Base-by-base conservation (phyloP, 2,888 invertebrate genomes). In the Hypomecis punctinalis region DNA sequence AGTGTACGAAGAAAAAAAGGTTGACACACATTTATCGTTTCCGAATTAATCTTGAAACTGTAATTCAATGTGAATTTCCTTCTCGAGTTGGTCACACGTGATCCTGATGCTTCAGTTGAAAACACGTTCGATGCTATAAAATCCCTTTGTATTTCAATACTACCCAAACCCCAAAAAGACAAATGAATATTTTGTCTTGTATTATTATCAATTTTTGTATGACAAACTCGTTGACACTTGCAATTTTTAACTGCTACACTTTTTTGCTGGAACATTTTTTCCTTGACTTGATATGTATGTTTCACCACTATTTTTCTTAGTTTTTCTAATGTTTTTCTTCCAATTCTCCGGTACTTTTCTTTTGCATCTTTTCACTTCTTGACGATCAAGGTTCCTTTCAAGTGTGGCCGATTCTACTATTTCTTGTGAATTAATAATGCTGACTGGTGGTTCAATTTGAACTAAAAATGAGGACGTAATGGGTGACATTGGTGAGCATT, bases 61-160 rank as follows among this genome's bases (percentile, higher is more conserved):
- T 63, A 67, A 58, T 48, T 53, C 45, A 67, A 58, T 61, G 67
- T 67, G 43, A 42, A 61, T 67, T 67, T 67, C 37, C 63, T 56
- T 63, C 63, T 67, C 9, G 67, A 63, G 49, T 66, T 58, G 40
- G 48, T 66, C 35, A 49, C 66, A 9, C 66, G 53, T 66, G 61
- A 54, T 61, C 62, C 49, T 55, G 51, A 54, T 47, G 66, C 66
- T 58, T 66, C 66, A 59, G 54, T 55, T 45, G 58, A 58, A 62
- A 35, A 43, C 23, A 66, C 59, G 54, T 66, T 66, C 13, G 48
- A 43, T 35, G 45, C 49, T 51, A 62, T 43, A 61, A 66, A 66
- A 62, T 66, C 61, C 11, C 66, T 66, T 66, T 61, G 66, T 62
- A 61, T 66, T 43, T 66, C 58, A 66, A 66, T 47, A 66, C 59